Evolutionary conservation across 2,888 invertebrate species (phyloP), one percentile per base, ranked within the genome.

Genomic region (Dioctria rufipes): DNA sequence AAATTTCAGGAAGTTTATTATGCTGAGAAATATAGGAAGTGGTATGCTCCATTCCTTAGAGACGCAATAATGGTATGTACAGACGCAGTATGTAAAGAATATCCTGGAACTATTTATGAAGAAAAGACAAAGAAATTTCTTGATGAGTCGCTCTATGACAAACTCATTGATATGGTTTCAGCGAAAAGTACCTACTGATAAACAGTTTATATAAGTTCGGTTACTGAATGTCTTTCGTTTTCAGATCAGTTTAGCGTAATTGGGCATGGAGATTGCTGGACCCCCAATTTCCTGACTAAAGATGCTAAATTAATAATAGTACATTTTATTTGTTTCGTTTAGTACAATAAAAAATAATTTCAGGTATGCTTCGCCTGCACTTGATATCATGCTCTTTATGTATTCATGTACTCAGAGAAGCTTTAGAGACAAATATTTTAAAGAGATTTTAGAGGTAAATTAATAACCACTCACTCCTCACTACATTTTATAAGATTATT

Each of bases 261-360:
- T 43, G 92, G 91, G 0, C 94, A 95, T 81, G 95, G 94, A 0
- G 95, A 95, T 86, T 92, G 92, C 60, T 95, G 95, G 95, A 91
- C 92, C 0, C 93, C 93, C n/a, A 95, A 95, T 86, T 94, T 94
- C 84, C 86, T 95, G 0, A 91, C 91, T 6, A 89, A 89, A 78
- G 84, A 87, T 8, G 13, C 58, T 9, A 40, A 67, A 5, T 42
- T 43, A 0, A 25, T 43, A 25, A 25, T 25, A 1, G 2, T 25
- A 46, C 42, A 67, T 9, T 5, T 25, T 25, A 25, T 25, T 25
- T 25, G 25, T 25, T 25, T 25, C 25, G 25, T 25, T 25, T 25
- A 25, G 25, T 25, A 25, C 25, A 25, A 25, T 25, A 25, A 25
- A 11, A 49, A 2, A 58, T n/a, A 51, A 25, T 73, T 54, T 4